A percentile compares a stretch with the other conserved stretches of the same genome.
These are phyloP conservation scores for Nyctalus aviator DNA, from an alignment of 2,797 vertebrate species.

Conservation along the genomic window DNA sequence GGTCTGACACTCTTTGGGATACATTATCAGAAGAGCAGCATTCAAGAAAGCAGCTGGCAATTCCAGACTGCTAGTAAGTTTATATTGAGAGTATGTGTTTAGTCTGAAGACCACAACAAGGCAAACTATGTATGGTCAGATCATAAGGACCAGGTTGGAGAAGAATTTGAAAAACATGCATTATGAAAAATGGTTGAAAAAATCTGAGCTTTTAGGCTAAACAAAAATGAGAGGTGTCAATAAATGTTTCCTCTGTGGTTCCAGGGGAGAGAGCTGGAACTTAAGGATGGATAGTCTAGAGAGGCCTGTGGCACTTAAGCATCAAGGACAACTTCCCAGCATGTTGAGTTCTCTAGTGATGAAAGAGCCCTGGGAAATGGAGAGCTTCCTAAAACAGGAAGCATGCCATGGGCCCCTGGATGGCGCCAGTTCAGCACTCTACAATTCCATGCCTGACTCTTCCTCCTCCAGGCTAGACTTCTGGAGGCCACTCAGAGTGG, in stretches of 20 bases:
- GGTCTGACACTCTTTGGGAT: not conserved
- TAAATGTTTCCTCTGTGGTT: not conserved
- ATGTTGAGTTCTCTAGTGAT: not conserved
- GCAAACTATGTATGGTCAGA: not conserved
- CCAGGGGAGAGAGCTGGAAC: not conserved
- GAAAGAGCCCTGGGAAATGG: not conserved
- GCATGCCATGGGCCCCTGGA: fast-evolving
- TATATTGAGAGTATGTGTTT: not conserved
- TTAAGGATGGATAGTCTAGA: not conserved
- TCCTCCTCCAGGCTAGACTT: not conserved
- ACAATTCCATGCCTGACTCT: not conserved
- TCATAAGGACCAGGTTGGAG: not conserved
- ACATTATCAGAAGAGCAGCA: not conserved
- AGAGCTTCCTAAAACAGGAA: not conserved
- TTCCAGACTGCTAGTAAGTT: not conserved
- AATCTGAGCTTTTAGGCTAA: not conserved
- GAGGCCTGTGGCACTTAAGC: not conserved
- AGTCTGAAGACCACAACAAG: not conserved
- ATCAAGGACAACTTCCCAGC: not conserved
- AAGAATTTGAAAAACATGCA: not conserved
- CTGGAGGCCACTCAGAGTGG: not conserved
- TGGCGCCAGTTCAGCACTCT: fast-evolving
- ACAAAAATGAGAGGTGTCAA: not conserved
- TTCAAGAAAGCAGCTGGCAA: not conserved
- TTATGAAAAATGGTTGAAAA: not conserved